phyloP scores from a whole-genome alignment of 37 sponge, comb jelly and placozoan species.

The Cliona cf. orientalis region DNA sequence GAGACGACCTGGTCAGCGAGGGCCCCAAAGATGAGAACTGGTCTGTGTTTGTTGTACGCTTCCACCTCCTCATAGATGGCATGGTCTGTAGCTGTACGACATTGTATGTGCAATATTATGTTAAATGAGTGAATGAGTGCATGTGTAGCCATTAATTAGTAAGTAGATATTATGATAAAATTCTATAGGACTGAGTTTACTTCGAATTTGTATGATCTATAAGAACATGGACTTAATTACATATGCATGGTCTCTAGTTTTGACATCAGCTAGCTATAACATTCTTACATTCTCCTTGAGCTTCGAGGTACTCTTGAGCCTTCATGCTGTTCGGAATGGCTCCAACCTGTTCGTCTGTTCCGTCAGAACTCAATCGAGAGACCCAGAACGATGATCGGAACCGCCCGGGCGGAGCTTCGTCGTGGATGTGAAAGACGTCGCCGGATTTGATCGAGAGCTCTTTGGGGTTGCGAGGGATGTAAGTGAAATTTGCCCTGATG shows the following conservation, averaged over 20 bases:
- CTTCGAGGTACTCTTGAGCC: constrained; percentile 69
- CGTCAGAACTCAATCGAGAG: constrained; percentile 65
- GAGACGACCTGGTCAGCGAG: constrained; percentile 52
- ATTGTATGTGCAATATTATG: no score
- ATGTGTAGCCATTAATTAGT: no score
- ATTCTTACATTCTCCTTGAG: constrained; percentile 73
- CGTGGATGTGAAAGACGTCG: constrained; percentile 80
- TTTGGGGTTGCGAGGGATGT: constrained; percentile 68
- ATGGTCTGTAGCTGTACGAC: constrained; percentile 25
- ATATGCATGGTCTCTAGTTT: not conserved
- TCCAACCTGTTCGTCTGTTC: constrained; percentile 75
- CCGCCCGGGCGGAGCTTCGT: constrained; percentile 62
- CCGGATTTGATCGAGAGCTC: constrained; percentile 61
- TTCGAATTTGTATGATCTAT: no score
- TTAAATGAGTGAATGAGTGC: no score
- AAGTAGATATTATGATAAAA: no score
- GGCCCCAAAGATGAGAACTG: constrained; percentile 75
- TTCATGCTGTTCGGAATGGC: constrained; percentile 73
- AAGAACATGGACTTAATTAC: no score
- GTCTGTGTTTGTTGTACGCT: constrained; percentile 55
- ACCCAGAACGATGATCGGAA: constrained; percentile 73
- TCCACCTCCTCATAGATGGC: constrained; percentile 85
- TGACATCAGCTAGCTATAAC: not conserved
- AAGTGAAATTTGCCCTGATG: constrained; percentile 84
- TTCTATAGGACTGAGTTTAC: no score